Evolutionary conservation across 1,140 invertebrate species (phyloP).

Genomic region (Delia radicum): DNA sequence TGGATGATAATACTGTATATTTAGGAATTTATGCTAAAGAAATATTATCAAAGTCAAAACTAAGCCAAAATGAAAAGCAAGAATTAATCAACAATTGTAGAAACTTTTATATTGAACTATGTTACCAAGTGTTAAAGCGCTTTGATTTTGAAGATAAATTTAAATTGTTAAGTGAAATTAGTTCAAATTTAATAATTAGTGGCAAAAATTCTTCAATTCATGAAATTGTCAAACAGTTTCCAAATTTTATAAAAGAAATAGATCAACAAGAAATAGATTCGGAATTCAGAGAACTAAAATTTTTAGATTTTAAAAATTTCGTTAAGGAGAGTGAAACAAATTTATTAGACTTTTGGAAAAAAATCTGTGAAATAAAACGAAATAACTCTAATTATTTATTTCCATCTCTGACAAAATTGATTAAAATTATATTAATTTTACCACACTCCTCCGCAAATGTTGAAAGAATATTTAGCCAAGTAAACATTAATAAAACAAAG

Average conservation of each 20-base stretch:
- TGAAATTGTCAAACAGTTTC: neutral
- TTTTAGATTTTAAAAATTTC: neutral
- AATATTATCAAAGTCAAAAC: neutral
- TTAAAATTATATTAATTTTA: neutral
- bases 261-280: neutral
- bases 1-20: neutral
- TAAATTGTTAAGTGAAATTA: neutral
- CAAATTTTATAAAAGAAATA: neutral
- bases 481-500: neutral
- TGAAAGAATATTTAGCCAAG: neutral
- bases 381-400: neutral
- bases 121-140: neutral
- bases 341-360: neutral
- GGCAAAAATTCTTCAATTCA: neutral
- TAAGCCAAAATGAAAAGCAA: neutral
- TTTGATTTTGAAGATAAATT: neutral
- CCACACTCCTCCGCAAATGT: neutral
- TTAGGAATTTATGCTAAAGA: neutral
- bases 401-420: neutral
- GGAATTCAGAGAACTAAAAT: neutral
- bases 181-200: neutral
- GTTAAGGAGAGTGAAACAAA: neutral
- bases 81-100: neutral
- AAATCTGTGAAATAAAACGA: neutral
- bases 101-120: constrained; percentile 7